Percentiles rank a stretch among this genome's conserved stretches.
phyloP scores from a whole-genome alignment of 30 jellyfish, hydroid and myxozoan species.

The Cassiopea xamachana region DNA sequence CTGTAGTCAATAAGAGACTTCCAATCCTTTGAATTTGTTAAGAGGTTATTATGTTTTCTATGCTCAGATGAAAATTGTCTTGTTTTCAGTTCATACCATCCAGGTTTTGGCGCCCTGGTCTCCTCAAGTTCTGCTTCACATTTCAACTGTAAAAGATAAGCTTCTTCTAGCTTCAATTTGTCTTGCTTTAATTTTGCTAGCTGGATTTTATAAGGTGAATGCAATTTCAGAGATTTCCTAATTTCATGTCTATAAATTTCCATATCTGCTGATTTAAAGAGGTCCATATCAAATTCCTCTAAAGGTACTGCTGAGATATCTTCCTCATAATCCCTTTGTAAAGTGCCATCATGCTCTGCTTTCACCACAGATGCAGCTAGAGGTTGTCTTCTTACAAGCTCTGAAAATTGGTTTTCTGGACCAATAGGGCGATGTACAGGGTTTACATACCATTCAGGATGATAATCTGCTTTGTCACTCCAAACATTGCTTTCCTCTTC shows the following conservation, averaged over 20 bases:
- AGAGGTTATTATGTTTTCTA: constrained; percentile 46
- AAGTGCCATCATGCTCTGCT: constrained; percentile 50
- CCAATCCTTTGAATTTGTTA: constrained; percentile 55
- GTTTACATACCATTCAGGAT: constrained; percentile 49
- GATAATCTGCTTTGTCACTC: background rate
- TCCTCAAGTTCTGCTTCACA: constrained; percentile 88
- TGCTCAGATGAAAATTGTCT: constrained; percentile 77
- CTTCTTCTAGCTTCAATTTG: constrained; percentile 85
- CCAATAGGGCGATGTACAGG: constrained; percentile 66
- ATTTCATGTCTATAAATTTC: constrained; percentile 27
- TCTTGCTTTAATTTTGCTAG: constrained; percentile 65
- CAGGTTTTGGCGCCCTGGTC: constrained; percentile 92
- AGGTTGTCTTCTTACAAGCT: constrained; percentile 40
- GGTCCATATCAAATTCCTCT: constrained; percentile 58
- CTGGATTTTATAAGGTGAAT: constrained; percentile 75
- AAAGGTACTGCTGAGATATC: constrained; percentile 15
- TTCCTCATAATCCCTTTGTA: constrained; percentile 40
- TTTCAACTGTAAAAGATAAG: constrained; percentile 69
- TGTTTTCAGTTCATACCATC: constrained; percentile 92
- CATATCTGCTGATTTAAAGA: constrained; percentile 58
- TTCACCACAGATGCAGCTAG: constrained; percentile 61
- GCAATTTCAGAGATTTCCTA: constrained; percentile 17
- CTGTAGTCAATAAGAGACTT: constrained; percentile 61
- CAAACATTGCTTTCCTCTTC: background rate
- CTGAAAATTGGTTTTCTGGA: constrained; percentile 34